These are phyloP conservation scores for Nemapogon koenigi DNA, from an alignment of 2,888 invertebrate genomes.

Conservation along the genomic window DNA sequence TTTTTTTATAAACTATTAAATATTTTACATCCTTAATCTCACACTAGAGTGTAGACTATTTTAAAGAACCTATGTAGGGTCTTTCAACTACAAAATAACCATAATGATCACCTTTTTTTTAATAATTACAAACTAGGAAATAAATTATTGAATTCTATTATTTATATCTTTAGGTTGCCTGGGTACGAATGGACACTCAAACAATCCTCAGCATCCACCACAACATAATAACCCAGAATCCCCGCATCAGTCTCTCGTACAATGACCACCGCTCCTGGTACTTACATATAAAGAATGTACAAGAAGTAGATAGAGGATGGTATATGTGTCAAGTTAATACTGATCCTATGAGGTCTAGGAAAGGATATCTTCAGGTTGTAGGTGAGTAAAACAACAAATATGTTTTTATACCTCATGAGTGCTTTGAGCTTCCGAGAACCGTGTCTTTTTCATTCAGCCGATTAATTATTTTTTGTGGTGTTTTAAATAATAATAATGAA, in stretches of 20 bases:
- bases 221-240: constrained; percentile 90
- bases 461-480: no score
- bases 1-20: no score
- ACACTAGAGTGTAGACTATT: no score
- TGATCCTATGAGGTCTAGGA: constrained; percentile 88
- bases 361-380: constrained; percentile 89
- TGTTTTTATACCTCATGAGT: background rate
- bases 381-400: constrained; percentile 66
- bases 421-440: no score
- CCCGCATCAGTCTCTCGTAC: constrained; percentile 83
- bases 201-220: constrained; percentile 92
- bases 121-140: no score
- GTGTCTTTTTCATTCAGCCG: no score
- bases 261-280: constrained; percentile 93
- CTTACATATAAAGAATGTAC: constrained; percentile 86
- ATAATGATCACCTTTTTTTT: no score
- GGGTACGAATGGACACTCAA: constrained; percentile 93
- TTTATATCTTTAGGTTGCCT: constrained; percentile 77
- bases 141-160: no score
- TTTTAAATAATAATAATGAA: no score
- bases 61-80: no score
- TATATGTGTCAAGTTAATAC: constrained; percentile 94
- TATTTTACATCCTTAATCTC: no score
- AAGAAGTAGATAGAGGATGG: constrained; percentile 89
- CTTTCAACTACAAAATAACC: no score